phyloP scores from a whole-genome alignment of 2,113 vertebrate species.

The Orthonyx spaldingii region DNA sequence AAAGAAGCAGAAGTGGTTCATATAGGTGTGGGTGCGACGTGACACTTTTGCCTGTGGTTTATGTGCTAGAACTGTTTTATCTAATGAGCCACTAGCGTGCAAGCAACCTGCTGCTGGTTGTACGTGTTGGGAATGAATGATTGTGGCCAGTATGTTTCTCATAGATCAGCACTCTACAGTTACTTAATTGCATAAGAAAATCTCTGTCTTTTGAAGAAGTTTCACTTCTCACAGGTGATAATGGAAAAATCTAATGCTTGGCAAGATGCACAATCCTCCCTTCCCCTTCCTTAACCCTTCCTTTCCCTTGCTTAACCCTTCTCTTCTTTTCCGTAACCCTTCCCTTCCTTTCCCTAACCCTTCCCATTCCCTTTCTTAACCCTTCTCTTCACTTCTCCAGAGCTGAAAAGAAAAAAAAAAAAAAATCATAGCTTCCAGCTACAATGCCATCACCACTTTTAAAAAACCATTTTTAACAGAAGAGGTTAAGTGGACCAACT shows the following conservation, averaged over 20 bases:
- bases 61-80: slow-evolving; percentile 30
- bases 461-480: neutral
- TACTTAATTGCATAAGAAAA: slow-evolving; percentile 19
- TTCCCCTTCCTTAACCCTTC: neutral
- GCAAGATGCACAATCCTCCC: neutral
- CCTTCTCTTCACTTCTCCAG: neutral
- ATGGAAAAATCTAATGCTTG: neutral
- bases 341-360: neutral
- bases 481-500: neutral
- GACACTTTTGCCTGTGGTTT: slow-evolving; percentile 66
- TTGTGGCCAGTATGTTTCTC: slow-evolving; percentile 40
- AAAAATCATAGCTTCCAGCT: neutral
- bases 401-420: neutral
- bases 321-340: no score
- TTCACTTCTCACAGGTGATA: slow-evolving; percentile 8
- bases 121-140: slow-evolving; percentile 27
- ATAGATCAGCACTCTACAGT: slow-evolving; percentile 6
- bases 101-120: neutral
- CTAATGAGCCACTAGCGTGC: neutral
- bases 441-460: neutral
- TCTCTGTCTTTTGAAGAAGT: slow-evolving; percentile 7
- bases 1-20: neutral
- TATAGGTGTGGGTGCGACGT: slow-evolving; percentile 32
- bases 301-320: neutral
- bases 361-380: neutral